phyloP scores from a whole-genome alignment of 2,888 invertebrate genomes.

The Onchidella celtica region DNA sequence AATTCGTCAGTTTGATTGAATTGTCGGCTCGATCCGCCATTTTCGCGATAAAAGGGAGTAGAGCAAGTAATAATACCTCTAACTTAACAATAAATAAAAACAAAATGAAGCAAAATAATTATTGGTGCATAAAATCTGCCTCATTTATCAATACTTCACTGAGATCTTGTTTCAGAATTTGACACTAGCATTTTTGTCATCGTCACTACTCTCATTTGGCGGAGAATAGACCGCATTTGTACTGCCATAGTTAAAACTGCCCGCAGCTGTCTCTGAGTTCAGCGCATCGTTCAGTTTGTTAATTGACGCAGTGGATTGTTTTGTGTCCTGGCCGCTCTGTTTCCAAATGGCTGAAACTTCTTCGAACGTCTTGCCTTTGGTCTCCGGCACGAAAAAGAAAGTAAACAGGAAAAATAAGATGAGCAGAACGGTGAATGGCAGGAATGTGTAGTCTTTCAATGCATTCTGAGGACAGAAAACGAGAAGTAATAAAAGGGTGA shows the following conservation, averaged over 20 bases:
- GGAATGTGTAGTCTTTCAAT: conserved; percentile 75
- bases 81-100: no score
- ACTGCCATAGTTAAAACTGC: conserved; percentile 12
- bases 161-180: no score
- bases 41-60: no score
- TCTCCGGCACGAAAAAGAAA: conserved; percentile 99
- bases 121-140: no score
- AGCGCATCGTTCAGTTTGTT: not conserved
- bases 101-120: no score
- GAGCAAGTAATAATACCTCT: no score
- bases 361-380: conserved; percentile 97
- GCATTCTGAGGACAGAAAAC: conserved; percentile 56
- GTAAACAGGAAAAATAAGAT: conserved; percentile 95
- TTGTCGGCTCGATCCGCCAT: no score
- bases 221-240: not conserved
- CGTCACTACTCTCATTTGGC: not conserved
- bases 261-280: not conserved
- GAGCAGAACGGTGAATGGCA: conserved; percentile 94
- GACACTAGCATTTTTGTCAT: no score
- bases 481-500: not conserved
- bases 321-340: no score
- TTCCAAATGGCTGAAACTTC: conserved; percentile 87
- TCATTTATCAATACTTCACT: no score
- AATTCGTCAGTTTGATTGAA: no score
- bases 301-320: not conserved